phyloP scores from a whole-genome alignment of 1,140 invertebrate genomes.

The Solenopsis invicta region DNA sequence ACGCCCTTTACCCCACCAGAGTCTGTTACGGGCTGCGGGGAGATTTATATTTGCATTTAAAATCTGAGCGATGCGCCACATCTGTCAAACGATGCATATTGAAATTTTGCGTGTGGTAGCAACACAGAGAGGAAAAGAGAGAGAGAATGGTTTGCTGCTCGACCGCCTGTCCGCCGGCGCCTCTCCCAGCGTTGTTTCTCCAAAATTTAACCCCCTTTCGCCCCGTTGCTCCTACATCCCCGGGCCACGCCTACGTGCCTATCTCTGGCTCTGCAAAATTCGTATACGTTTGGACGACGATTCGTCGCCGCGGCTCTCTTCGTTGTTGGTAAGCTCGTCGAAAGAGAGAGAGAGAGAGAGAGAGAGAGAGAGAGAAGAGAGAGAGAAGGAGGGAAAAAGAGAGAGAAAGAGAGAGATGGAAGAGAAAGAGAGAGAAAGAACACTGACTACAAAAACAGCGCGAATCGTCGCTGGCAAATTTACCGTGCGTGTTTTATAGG shows the following conservation, averaged over 20 bases:
- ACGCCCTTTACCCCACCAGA: background rate
- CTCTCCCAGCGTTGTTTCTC: conserved; percentile 60
- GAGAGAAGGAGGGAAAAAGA: background rate
- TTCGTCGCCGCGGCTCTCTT: conserved; percentile 31
- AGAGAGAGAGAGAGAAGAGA: background rate
- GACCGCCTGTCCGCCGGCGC: conserved; percentile 1
- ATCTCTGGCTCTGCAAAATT: conserved; percentile 27
- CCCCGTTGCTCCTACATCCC: conserved; percentile 27
- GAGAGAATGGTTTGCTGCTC: conserved; percentile 15
- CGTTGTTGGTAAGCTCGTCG: conserved; percentile 15
- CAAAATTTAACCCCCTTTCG: conserved; percentile 62
- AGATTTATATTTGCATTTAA: conserved; percentile 79
- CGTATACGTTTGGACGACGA: conserved; percentile 43
- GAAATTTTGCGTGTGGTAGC: conserved; percentile 68
- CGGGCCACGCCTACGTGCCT: conserved; percentile 42
- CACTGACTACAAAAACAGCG: conserved; percentile 78
- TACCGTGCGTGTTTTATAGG: conserved; percentile 77
- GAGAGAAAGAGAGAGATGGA: background rate
- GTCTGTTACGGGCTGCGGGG: conserved; percentile 57
- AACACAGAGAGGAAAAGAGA: conserved; percentile 4
- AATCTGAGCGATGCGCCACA: conserved; percentile 71
- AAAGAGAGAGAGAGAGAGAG: conserved; percentile 15
- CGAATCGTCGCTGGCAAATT: conserved; percentile 78
- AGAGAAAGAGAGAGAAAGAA: conserved; percentile 20
- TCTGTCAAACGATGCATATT: conserved; percentile 79